Evolutionary conservation across 2,888 invertebrate species (phyloP), one percentile per base, ranked within the genome.

Genomic region (Troides oblongomaculatus): DNA sequence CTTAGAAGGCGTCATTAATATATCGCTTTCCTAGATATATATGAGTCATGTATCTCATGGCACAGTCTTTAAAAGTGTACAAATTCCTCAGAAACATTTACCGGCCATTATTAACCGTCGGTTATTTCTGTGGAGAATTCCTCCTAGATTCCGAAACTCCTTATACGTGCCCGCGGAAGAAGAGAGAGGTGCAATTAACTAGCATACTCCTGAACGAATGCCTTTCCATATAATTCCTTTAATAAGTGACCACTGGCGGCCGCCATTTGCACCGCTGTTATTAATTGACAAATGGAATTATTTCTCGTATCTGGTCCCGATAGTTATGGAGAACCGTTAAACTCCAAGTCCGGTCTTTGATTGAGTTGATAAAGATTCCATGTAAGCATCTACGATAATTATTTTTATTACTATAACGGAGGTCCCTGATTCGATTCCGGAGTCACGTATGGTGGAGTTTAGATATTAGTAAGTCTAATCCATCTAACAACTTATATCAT

Each of bases 201-300:
- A 57, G 58, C 62, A 58, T 63, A 59, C 46, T 58, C 21, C 61
- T 30, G 56, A 65, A 57, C 58, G 65, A 62, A 66, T 69, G 58
- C 65, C 65, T 66, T 62, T 62, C 69, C 65, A 39, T 69, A 59
- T 69, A 65, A 65, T 62, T 46, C 69, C 18, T 66, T 62, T 69
- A 69, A 69, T 69, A 66, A 69, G 58, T 58, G 66, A 69, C 56
- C 68, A 64, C 25, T 36, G 23, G 17, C 50, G n/a, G 46, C 46
- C 36, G 56, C 23, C 56, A 62, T 69, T 69, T 58, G 36, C 46
- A 30, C 30, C 43, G 62, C 59, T 64, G 64, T 68, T 66, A 65
- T 69, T 69, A 65, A 65, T 68, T 46, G 62, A 59, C 58, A 58
- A 6, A 69, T 61, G 64, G 61, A 64, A 69, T 64, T 53, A 69